These are phyloP conservation scores for Harpagoxenus sublaevis DNA, from an alignment of 2,888 invertebrate species.

Conservation along the genomic window DNA sequence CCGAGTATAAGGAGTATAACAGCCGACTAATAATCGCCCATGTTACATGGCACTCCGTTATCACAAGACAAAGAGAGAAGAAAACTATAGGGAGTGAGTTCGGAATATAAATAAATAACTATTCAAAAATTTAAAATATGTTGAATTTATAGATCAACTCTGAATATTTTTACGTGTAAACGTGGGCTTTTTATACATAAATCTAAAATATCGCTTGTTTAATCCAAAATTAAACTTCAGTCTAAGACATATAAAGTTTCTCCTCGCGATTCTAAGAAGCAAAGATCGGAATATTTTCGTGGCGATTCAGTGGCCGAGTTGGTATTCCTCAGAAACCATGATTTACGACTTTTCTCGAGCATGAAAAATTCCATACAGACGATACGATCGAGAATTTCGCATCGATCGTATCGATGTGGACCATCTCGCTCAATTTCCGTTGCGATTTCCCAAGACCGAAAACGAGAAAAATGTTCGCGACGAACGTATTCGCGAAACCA, in stretches of 20 bases:
- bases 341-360: not conserved
- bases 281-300: not conserved
- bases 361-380: not conserved
- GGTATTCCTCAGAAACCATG: not conserved
- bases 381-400: not conserved
- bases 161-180: not conserved
- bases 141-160: not conserved
- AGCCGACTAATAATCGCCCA: conserved; percentile 5
- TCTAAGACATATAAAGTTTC: not conserved
- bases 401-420: conserved; percentile 11
- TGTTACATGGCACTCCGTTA: not conserved
- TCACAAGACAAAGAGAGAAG: not conserved
- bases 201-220: not conserved
- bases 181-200: not conserved
- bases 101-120: not conserved
- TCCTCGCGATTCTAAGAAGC: not conserved
- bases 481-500: conserved; percentile 68
- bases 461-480: conserved; percentile 63
- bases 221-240: not conserved
- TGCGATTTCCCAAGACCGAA: conserved; percentile 65
- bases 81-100: not conserved
- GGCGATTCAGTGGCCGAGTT: not conserved
- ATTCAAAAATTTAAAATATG: not conserved
- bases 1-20: conserved; percentile 5
- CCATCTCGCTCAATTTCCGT: conserved; percentile 9